Conservation (phyloP, 2,113 vertebrate genomes). For the Coryphaenoides rupestris region DNA sequence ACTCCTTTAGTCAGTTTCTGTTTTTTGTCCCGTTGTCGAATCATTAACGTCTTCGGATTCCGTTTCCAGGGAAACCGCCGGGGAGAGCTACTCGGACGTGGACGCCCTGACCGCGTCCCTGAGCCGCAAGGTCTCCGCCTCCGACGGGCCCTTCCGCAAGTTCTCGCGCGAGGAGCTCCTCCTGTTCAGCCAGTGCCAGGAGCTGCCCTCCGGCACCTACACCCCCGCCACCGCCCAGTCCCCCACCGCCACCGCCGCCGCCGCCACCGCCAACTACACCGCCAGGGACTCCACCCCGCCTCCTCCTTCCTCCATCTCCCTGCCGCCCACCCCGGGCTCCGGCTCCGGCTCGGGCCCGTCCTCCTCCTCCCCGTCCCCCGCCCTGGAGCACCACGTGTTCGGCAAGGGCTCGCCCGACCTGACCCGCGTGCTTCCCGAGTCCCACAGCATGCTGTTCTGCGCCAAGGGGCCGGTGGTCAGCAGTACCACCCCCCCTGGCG, state of each 20-base stretch:
- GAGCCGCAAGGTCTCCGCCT: constrained; percentile 82
- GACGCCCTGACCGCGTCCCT: constrained; percentile 84
- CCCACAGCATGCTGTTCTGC: constrained; percentile 84
- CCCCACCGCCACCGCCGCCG: constrained; percentile 46
- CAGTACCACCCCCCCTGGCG: too few relatives aligned
- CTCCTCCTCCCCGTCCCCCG: constrained; percentile 59
- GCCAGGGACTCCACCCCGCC: constrained; percentile 73
- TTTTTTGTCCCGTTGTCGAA: too few relatives aligned
- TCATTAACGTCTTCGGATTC: neutral
- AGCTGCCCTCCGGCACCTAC: constrained; percentile 58
- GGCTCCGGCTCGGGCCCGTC: constrained; percentile 74
- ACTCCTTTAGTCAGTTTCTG: too few relatives aligned
- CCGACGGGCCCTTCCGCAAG: constrained; percentile 81
- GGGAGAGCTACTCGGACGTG: constrained; percentile 84
- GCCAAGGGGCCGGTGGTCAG: constrained; percentile 31
- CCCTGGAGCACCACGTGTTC: constrained; percentile 73
- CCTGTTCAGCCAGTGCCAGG: constrained; percentile 77
- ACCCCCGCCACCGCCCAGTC: constrained; percentile 29
- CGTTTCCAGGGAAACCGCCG: constrained; percentile 75
- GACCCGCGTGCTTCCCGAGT: constrained; percentile 78
- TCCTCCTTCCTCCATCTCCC: constrained; percentile 37
- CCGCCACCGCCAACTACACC: constrained; percentile 53
- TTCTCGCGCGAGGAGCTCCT: constrained; percentile 88
- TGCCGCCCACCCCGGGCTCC: constrained; percentile 62
- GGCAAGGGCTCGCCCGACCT: constrained; percentile 85